Evolutionary conservation across 2,113 vertebrate genomes (phyloP), one percentile per base, ranked within the genome.

Genomic region (Anoura caudifer): DNA sequence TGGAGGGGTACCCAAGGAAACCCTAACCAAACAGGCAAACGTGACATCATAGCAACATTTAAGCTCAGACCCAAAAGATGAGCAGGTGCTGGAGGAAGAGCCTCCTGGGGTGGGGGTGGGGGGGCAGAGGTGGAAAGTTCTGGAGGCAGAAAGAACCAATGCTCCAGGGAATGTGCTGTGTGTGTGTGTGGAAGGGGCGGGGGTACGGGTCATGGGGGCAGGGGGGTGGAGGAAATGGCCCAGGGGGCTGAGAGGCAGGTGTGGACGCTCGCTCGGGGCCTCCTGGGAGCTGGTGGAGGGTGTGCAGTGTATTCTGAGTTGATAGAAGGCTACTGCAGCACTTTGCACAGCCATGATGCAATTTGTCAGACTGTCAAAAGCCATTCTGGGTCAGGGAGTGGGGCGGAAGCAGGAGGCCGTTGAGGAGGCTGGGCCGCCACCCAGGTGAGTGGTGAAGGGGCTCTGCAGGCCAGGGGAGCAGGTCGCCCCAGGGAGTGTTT

Each of bases 401-500:
- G 16, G 83, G 28, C 75, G 31, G 63, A 13, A 65, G 75, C 13
- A 56, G 50, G 67, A 70, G 47, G 19, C 61, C 38, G 13, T 38
- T 0, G 19, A 22, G 13, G 56, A 28, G n/a, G 36, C 38, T 22
- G n/a, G 80, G 24, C 56, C 15, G 2, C 19, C 6, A 5, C 15
- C 11, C 41, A 0, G 7, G 54, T 26, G 47, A 67, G 38, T n/a
- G 73, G 43, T 17, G 69, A 7, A 12, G 28, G n/a, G 24, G 16
- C 7, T 50, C 31, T 22, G 7, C 20, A 28, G 14, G 56, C 15
- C 33, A 20, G 36, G 47, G 3, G 43, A 43, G 4, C 33, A 31
- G 63, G 7, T 28, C 4, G 19, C 54, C 36, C n/a, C 36, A 0
- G 1, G n/a, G 12, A 33, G 31, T 10, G 3, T 22, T 33, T 36